Base-by-base conservation (phyloP, 2,888 invertebrate species). In the Acheta domesticus region DNA sequence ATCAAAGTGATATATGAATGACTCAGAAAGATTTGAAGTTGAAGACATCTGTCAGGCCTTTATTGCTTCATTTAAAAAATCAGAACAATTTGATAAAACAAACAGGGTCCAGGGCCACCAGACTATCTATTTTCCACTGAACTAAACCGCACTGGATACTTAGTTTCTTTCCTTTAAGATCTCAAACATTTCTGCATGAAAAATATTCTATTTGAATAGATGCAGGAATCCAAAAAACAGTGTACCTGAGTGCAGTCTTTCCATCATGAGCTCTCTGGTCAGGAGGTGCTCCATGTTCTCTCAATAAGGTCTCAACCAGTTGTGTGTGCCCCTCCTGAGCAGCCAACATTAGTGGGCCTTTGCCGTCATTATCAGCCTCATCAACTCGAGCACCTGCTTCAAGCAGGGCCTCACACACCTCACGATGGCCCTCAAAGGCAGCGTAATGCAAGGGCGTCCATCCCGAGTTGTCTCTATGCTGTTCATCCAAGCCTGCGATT, bases 371-470 rank as follows among this genome's bases (percentile, higher is more conserved):
- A 86, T 97, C 97, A 11, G 94, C 92, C 85, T 96, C 95, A 85
- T 96, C 95, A 14, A 96, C 92, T 77, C 85, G 83, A 1, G 87
- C 87, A 1, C 96, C 97, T 0, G 95, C 95, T 85, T 96, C 96
- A 0, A 97, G 87, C 1, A 96, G 87, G 0, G 93, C 92, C 83
- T 94, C 93, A 84, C 94, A 93, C 1, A 96, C 95, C 85, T 94
- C 94, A 78, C 91, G 88, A 86, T 97, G 96, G 16, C 96, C 94
- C 89, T 98, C 97, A 86, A 97, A 98, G 19, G 98, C 96, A 0
- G 98, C 94, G 86, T 98, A 98, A 86, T 98, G 98, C 79, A 99
- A 87, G 0, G 99, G 97, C 1, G 98, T 98, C 98, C 98, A 98
- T 0, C 98, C 98, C 0, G 96, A 95, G 87, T 97, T 97, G 86